Conservation (phyloP, 2,888 invertebrate species). For the Epistrophella euchroma region DNA sequence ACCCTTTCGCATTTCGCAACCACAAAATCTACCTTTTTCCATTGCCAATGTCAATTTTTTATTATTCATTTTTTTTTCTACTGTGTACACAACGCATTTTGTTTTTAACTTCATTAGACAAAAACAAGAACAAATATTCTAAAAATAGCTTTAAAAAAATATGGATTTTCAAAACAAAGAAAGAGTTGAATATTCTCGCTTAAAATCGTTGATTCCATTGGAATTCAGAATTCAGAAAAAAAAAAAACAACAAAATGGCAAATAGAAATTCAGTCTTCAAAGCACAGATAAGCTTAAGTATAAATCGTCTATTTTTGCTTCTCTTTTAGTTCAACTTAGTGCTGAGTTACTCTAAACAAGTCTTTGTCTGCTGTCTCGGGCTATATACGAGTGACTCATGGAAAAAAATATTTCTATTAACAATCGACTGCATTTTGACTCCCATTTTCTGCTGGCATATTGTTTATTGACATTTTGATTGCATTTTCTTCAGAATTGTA, state of each 20-base stretch:
- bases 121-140: conserved; percentile 21
- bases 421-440: background rate
- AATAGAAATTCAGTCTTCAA: conserved; percentile 9
- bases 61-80: background rate
- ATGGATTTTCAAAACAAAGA: conserved; percentile 54
- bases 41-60: conserved; percentile 30
- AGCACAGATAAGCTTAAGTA: conserved; percentile 10
- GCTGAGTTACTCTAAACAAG: conserved; percentile 2
- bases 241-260: conserved; percentile 17
- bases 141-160: conserved; percentile 47
- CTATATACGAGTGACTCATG: conserved; percentile 4
- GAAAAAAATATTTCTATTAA: conserved; percentile 1
- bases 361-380: conserved; percentile 18
- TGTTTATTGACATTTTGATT: conserved; percentile 7
- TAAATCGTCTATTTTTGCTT: background rate
- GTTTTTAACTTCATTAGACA: background rate
- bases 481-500: background rate
- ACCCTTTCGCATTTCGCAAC: background rate
- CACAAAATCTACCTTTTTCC: conserved; percentile 27
- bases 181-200: conserved; percentile 41
- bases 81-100: conserved; percentile 22
- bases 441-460: conserved; percentile 15
- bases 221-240: background rate
- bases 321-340: background rate
- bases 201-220: background rate